Evolutionary conservation across 2,888 invertebrate genomes (phyloP), one percentile per base, ranked within the genome.

Genomic region (Hydrotaea diabolus): DNA sequence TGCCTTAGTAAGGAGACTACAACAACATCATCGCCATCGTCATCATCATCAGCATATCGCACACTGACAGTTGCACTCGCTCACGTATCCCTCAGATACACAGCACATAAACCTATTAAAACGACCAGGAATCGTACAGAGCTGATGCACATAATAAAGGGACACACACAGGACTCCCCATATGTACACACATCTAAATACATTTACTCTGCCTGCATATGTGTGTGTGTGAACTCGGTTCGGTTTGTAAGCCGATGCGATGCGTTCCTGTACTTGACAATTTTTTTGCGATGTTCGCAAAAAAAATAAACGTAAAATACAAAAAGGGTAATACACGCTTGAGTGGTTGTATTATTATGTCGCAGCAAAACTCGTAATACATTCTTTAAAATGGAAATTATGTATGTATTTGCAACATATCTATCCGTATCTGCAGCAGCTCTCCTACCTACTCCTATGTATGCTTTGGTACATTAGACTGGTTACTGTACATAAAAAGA

Each of bases 281-380:
- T 46, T 55, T 15, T 15, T 72, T 15, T 43, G 46, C 9, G 31
- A 39, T 46, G 72, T 59, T 49, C 59, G 73, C 46, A 62, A 21
- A 46, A 76, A 77, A 26, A 15, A 62, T 17, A 36, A 64, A 15
- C 59, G 43, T 31, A 31, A 31, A 31, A 31, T 31, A 21, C 55
- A 55, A 55, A 55, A 49, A 83, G 57, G 77, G 83, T 80, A 80
- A 80, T 83, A 74, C 31, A 83, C 83, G 83, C 77, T 83, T 76
- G 80, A 83, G 80, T 83, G 74, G 43, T 71, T 83, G 69, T 46
- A 69, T 77, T 80, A 80, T 83, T 83, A 72, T 79, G 73, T 80
- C 74, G 73, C 77, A 80, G 74, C 59, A 71, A 59, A 78, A 69
- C 69, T 82, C 39, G 19, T 26, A 59, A 59, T 26, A 26, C 59